These are phyloP conservation scores for Chouioia cunea DNA, from an alignment of 2,888 invertebrate species.

Conservation along the genomic window DNA sequence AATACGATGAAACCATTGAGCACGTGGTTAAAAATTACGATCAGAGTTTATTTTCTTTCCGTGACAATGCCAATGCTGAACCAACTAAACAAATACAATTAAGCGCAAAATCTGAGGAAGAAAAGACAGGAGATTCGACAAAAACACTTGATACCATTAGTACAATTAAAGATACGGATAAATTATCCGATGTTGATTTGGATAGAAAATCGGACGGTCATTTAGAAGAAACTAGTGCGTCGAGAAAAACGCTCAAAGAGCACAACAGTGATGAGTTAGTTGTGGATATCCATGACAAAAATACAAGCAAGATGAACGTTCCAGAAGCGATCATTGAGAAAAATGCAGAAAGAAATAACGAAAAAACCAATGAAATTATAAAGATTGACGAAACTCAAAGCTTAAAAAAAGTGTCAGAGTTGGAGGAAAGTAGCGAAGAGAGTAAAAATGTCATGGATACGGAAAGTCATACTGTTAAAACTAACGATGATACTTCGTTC, in stretches of 20 bases:
- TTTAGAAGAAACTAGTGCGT: no score
- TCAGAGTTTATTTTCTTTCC: not conserved
- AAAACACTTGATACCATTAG: no score
- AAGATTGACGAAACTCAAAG: conserved; percentile 21
- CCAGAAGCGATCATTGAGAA: conserved; percentile 1
- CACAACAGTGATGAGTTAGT: not conserved
- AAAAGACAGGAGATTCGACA: no score
- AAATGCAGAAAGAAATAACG: not conserved
- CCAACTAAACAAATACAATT: not conserved
- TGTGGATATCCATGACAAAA: not conserved
- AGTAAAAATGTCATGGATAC: not conserved
- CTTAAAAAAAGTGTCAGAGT: not conserved
- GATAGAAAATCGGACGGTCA: not conserved
- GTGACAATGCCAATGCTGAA: not conserved
- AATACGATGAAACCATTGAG: conserved; percentile 36
- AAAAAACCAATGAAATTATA: conserved; percentile 6
- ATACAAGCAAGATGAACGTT: not conserved
- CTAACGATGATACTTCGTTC: conserved; percentile 21
- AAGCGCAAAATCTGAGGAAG: no score
- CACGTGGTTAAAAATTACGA: conserved; percentile 25
- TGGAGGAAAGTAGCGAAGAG: not conserved
- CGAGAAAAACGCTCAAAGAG: no score
- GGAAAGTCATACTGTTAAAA: not conserved
- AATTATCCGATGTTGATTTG: not conserved
- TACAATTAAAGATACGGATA: no score